Conservation (phyloP, 2,888 invertebrate genomes). For the Deroplatys truncata region DNA sequence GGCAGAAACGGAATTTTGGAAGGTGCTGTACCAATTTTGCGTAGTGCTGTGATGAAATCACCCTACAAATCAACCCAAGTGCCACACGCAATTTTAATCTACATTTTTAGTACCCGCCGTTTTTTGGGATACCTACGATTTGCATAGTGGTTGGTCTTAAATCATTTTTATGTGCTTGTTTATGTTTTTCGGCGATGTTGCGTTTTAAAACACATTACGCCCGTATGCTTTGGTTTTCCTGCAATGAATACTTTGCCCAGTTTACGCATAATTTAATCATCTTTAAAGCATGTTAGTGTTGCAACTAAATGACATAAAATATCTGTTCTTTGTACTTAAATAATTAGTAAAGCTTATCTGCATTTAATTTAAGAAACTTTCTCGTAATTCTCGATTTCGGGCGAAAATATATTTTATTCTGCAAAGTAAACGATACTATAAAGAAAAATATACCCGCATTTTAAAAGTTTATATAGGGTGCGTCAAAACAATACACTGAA, state of each 20-base stretch:
- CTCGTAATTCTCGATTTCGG: no score
- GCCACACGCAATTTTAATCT: neutral
- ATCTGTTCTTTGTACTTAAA: no score
- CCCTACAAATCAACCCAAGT: neutral
- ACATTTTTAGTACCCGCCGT: neutral
- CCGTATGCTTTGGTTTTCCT: neutral
- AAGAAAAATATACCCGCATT: no score
- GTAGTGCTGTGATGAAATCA: neutral
- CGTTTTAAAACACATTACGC: neutral
- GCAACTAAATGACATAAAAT: no score
- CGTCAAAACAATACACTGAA: no score
- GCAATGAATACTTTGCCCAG: neutral
- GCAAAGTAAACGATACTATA: no score
- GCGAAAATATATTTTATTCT: no score
- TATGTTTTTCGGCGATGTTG: neutral
- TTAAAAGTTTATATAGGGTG: no score
- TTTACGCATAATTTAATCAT: no score
- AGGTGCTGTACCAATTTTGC: neutral
- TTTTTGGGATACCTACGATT: neutral
- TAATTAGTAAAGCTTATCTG: no score
- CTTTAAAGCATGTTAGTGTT: no score
- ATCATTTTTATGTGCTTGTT: neutral
- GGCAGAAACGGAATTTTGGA: neutral
- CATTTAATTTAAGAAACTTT: no score
- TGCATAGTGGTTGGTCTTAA: neutral